phyloP scores from a whole-genome alignment of 1,140 invertebrate species.

The Planococcus citri region DNA sequence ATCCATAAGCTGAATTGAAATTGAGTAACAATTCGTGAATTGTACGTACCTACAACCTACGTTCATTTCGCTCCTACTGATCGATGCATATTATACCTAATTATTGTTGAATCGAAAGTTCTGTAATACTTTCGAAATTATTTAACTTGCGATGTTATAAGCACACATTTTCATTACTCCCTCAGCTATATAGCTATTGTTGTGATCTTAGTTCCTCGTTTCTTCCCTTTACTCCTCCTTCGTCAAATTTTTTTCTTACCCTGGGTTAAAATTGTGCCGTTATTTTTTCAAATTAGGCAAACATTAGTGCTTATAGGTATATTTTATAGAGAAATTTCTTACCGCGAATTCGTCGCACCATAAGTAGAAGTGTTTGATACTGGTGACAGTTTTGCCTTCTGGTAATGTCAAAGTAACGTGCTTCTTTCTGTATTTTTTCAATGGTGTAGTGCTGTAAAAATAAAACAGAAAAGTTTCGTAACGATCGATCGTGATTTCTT shows the following conservation, averaged over 20 bases:
- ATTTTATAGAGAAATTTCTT: slow-evolving; percentile 33
- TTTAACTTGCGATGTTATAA: too few relatives aligned
- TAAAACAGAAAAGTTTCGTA: background rate
- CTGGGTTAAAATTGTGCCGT: too few relatives aligned
- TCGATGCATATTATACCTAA: background rate
- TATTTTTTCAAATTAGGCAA: too few relatives aligned
- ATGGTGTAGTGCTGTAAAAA: slow-evolving; percentile 44
- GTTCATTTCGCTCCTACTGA: too few relatives aligned
- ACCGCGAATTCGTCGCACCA: slow-evolving; percentile 83
- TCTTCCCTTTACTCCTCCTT: too few relatives aligned
- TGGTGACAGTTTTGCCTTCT: slow-evolving; percentile 66
- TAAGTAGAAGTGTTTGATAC: slow-evolving; percentile 74
- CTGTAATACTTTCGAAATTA: background rate
- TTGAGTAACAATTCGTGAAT: background rate
- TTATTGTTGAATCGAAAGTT: background rate
- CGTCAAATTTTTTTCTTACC: too few relatives aligned
- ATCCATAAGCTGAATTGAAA: background rate
- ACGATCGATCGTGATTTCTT: too few relatives aligned
- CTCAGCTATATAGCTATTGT: background rate
- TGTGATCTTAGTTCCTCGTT: too few relatives aligned
- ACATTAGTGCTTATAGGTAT: too few relatives aligned
- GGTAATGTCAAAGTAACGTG: slow-evolving; percentile 71
- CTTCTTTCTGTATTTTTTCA: slow-evolving; percentile 62
- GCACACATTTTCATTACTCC: background rate
- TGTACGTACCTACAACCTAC: too few relatives aligned